Evolutionary conservation across 1,140 invertebrate genomes (phyloP), one percentile per base, ranked within the genome.

Genomic region (Drosophila chauvacae): DNA sequence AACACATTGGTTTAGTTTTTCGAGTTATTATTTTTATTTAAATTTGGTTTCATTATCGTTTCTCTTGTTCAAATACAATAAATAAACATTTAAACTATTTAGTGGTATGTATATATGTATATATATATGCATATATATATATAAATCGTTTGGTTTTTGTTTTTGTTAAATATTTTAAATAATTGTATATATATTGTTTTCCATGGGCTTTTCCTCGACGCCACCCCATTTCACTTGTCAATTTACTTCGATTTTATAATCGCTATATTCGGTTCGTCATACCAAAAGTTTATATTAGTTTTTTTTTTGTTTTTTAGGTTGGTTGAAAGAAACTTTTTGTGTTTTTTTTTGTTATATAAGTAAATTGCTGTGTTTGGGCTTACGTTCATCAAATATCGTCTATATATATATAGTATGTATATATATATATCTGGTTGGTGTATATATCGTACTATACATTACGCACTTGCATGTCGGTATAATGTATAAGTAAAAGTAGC

Each of bases 31-130:
- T 51, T 80, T 87, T 87, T 80, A 87, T 88, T 87, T 80, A 82
- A 80, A 86, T 86, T 86, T 85, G 65, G 79, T 86, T 85, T 85
- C 59, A 81, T 81, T 75, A 64, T 79, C 73, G 63, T 81, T 69
- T 58, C 71, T 66, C 59, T 80, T 72, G 61, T 80, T 88, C 50
- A 88, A 87, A 88, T 87, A 87, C 83, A 87, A 87, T 87, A 88
- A 87, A 87, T 88, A 87, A 87, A 87, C 83, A 88, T 87, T 87
- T 87, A 88, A 87, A 83, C 84, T 87, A 87, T 87, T 70, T 87
- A 83, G 80, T 87, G 77, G 76, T 86, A 87, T 86, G 78, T 86
- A 85, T 85, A 81, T 83, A 85, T 81, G 53, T 72, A 78, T 85
- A 47, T 59, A 77, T 65, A 81, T 75, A 44, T 64, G 48, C 20